Conservation (phyloP, 2,888 invertebrate species). For the Pseudanteris insignis region DNA sequence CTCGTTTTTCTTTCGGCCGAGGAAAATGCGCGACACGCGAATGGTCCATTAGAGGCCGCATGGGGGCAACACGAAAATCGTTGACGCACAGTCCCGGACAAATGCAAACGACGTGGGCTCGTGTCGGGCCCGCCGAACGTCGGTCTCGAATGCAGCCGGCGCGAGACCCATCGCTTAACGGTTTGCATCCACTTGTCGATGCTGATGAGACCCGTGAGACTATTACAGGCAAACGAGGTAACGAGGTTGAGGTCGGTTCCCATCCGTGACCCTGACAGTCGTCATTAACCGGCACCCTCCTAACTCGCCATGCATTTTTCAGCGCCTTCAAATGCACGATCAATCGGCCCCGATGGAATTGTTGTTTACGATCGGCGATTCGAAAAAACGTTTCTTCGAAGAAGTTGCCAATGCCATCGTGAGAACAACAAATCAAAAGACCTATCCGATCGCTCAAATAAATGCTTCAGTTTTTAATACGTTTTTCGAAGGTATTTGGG, state of each 20-base stretch:
- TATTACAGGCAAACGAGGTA: conserved; percentile 47
- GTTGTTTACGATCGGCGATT: no score
- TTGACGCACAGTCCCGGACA: conserved; percentile 34
- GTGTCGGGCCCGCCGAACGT: no score
- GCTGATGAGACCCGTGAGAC: conserved; percentile 28
- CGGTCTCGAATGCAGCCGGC: conserved; percentile 15
- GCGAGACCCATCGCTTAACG: conserved; percentile 40
- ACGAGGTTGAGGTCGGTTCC: conserved; percentile 51
- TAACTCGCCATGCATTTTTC: conserved; percentile 24
- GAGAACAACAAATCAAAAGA: no score
- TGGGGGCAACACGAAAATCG: conserved; percentile 18
- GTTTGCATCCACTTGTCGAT: conserved; percentile 49
- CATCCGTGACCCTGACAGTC: conserved; percentile 49
- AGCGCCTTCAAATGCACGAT: conserved; percentile 9
- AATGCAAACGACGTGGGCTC: conserved; percentile 33
- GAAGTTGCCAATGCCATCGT: no score
- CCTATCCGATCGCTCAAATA: no score
- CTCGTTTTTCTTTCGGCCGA: conserved; percentile 28
- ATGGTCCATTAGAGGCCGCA: conserved; percentile 24
- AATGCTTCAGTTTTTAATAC: no score
- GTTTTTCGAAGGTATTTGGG: no score
- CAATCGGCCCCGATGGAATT: no score
- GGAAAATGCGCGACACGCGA: conserved; percentile 32
- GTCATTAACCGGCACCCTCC: conserved; percentile 45
- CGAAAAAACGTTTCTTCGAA: no score